A percentile compares a stretch with the other conserved stretches of the same genome.
Conservation (phyloP, 2,113 vertebrate genomes). For the Pycnonotus jocosus region DNA sequence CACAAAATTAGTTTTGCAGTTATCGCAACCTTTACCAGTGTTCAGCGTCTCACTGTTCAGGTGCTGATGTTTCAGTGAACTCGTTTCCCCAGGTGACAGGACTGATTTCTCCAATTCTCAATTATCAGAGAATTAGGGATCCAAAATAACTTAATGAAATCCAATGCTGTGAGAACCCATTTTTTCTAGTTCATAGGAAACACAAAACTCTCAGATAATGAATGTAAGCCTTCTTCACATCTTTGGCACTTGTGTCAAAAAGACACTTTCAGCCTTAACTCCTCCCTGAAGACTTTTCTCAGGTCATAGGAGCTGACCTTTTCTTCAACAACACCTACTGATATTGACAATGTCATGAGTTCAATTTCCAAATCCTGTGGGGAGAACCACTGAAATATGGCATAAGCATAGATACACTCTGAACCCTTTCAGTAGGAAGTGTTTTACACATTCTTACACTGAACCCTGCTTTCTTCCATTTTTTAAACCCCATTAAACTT, state of each 20-base stretch:
- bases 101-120: not conserved
- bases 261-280: not conserved
- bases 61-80: not conserved
- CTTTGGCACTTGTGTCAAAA: not conserved
- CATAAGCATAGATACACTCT: not conserved
- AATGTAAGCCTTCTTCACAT: not conserved
- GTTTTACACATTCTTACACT: not conserved
- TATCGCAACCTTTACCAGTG: not conserved
- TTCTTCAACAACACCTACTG: not conserved
- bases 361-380: not conserved
- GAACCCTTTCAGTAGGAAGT: not conserved
- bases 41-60: not conserved
- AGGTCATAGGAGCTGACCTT: conserved; percentile 9
- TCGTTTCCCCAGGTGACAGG: not conserved
- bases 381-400: not conserved
- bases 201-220: not conserved
- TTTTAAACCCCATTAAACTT: not conserved
- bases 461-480: not conserved
- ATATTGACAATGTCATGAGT: not conserved
- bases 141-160: not conserved
- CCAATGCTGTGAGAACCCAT: not conserved
- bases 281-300: not conserved
- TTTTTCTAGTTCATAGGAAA: not conserved
- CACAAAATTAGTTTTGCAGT: not conserved
- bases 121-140: not conserved